A percentile compares a stretch with the other conserved stretches of the same genome.
phyloP scores from a whole-genome alignment of 2,888 invertebrate species.

The Folsomia manolachei region DNA sequence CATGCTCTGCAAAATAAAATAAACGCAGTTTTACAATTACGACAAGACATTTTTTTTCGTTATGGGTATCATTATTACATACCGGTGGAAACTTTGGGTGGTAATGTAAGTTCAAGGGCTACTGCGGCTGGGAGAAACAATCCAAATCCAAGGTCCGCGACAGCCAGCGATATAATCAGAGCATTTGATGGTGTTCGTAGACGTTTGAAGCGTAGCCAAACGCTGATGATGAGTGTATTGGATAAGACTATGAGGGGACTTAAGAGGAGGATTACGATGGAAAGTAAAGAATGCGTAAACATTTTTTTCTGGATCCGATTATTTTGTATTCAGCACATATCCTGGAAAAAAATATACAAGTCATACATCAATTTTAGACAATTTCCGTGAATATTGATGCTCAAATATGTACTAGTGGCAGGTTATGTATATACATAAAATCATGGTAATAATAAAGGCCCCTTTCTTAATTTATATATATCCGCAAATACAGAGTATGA shows the following conservation, averaged over 20 bases:
- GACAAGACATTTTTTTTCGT: not conserved
- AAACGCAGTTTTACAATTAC: not conserved
- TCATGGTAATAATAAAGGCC: too few species aligned
- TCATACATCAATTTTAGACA: not conserved
- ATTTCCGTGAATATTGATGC: too few species aligned
- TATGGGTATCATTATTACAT: not conserved
- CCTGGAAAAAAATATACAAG: not conserved
- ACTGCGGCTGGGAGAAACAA: slow-evolving; percentile 63
- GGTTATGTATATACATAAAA: too few species aligned
- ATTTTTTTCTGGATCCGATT: slow-evolving; percentile 20
- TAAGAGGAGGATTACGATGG: slow-evolving; percentile 41
- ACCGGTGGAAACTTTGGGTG: slow-evolving; percentile 15
- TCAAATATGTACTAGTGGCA: too few species aligned
- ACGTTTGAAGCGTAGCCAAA: slow-evolving; percentile 63
- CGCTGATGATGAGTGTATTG: slow-evolving; percentile 62
- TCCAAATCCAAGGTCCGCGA: slow-evolving; percentile 63
- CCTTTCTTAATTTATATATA: too few species aligned
- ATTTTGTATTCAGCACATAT: not conserved
- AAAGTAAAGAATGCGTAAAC: slow-evolving; percentile 36
- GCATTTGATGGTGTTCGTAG: slow-evolving; percentile 64
- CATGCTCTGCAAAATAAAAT: not conserved
- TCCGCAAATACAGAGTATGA: too few species aligned
- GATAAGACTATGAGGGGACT: slow-evolving; percentile 61
- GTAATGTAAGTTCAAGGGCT: slow-evolving; percentile 59
- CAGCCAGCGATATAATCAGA: slow-evolving; percentile 62